Percentiles rank a stretch among this genome's conserved stretches.
These are phyloP conservation scores for Chromobotia macracanthus DNA, from an alignment of 2,797 vertebrate species.

Conservation along the genomic window DNA sequence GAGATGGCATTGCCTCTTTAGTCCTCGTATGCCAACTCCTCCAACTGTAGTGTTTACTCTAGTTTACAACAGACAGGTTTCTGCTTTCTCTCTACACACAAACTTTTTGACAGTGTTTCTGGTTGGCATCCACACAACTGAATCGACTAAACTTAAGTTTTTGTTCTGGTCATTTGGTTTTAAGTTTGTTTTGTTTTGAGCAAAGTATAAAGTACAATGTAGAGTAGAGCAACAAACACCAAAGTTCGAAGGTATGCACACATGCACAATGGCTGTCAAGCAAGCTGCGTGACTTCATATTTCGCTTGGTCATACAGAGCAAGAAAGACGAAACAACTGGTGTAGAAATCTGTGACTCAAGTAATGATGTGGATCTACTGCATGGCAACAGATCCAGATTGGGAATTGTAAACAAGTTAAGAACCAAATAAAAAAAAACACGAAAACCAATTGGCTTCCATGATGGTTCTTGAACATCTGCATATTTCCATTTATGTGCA, in stretches of 20 bases:
- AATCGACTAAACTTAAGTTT: neutral
- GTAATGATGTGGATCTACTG: neutral
- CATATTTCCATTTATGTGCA: too few species aligned
- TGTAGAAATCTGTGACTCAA: too few species aligned
- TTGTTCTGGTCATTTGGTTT: too few species aligned
- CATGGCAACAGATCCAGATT: neutral
- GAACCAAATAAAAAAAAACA: too few species aligned
- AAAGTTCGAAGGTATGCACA: neutral
- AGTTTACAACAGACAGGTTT: neutral
- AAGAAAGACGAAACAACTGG: constrained; percentile 7
- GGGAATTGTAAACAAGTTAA: too few species aligned
- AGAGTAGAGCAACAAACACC: too few species aligned
- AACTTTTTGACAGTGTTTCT: neutral
- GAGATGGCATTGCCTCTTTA: neutral
- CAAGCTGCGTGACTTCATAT: constrained; percentile 1
- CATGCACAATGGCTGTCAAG: neutral
- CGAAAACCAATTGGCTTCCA: too few species aligned
- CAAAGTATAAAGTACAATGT: too few species aligned
- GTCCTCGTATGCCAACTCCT: neutral
- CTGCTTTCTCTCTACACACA: neutral
- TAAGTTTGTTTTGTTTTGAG: too few species aligned
- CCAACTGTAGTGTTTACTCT: neutral
- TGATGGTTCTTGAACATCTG: too few species aligned
- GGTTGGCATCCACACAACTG: neutral
- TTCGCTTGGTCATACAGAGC: neutral